A percentile compares a stretch with the other conserved stretches of the same genome.
Conservation (phyloP, 1,140 invertebrate genomes). For the Drosophila subobscura region DNA sequence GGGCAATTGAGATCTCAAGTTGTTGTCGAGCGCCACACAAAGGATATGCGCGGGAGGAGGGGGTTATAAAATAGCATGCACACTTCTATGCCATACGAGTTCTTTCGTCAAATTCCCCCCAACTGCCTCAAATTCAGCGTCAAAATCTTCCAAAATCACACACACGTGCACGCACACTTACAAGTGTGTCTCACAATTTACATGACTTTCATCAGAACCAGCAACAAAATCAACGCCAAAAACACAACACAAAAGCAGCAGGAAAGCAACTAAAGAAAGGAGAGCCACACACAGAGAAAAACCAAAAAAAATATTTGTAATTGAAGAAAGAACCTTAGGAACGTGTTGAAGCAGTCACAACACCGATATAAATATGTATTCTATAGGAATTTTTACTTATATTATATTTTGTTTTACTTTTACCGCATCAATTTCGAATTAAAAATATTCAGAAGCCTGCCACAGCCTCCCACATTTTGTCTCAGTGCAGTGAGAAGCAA, state of each 20-base stretch:
- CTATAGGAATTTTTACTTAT: no score
- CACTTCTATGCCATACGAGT: not conserved
- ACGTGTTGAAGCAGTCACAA: no score
- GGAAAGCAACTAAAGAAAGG: not conserved
- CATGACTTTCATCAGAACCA: constrained; percentile 15
- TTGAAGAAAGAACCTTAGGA: no score
- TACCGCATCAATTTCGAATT: no score
- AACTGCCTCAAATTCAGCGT: constrained; percentile 8
- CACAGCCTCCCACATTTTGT: no score
- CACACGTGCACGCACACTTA: no score
- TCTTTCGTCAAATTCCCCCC: not conserved
- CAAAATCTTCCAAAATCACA: not conserved
- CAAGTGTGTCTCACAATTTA: not conserved
- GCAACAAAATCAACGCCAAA: constrained; percentile 33
- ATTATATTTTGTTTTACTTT: no score
- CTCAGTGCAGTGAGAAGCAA: not conserved
- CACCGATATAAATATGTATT: no score
- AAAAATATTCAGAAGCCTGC: no score
- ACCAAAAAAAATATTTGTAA: not conserved
- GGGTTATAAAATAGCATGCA: not conserved
- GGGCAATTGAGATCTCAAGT: not conserved
- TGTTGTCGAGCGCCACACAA: no score
- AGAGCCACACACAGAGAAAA: not conserved
- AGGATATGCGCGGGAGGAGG: not conserved
- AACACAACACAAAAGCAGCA: constrained; percentile 17